A percentile compares a stretch with the other conserved stretches of the same genome.
phyloP scores from a whole-genome alignment of 2,888 invertebrate genomes.

The Euzophera pinguis region DNA sequence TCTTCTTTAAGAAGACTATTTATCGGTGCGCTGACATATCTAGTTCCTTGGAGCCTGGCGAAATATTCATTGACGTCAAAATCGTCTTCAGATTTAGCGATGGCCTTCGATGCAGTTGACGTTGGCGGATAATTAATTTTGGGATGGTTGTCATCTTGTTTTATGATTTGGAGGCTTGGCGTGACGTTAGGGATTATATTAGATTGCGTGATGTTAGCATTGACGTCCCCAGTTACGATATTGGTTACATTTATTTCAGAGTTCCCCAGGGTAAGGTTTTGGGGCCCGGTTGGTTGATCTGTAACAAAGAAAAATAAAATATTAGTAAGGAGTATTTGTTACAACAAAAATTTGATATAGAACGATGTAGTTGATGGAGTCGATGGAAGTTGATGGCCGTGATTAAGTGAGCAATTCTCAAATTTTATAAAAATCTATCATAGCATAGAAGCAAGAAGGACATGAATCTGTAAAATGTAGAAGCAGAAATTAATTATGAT shows the following conservation, averaged over 20 bases:
- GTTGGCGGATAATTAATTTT: conserved; percentile 23
- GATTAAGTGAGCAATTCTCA: no score
- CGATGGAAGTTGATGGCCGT: no score
- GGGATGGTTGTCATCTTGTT: conserved; percentile 25
- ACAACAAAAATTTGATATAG: no score
- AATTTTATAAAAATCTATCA: no score
- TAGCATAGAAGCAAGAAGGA: no score
- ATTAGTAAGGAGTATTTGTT: neutral
- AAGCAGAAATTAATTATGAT: no score
- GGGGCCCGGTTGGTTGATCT: conserved; percentile 50
- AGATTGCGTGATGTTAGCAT: conserved; percentile 30
- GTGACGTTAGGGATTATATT: conserved; percentile 22
- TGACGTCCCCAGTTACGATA: conserved; percentile 50
- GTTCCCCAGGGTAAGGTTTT: conserved; percentile 39
- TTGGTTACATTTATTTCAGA: conserved; percentile 39
- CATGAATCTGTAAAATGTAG: no score
- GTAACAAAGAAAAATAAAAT: conserved; percentile 45
- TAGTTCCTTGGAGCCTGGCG: conserved; percentile 64
- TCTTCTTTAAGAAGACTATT: conserved; percentile 66
- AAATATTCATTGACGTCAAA: conserved; percentile 75
- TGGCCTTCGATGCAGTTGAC: conserved; percentile 42
- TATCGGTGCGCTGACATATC: conserved; percentile 67
- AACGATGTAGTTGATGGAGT: no score
- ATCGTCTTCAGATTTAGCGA: conserved; percentile 56
- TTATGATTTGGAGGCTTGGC: conserved; percentile 24